Conservation (phyloP, 30 jellyfish, hydroid and myxozoan species). For the Aurelia coerulea region DNA sequence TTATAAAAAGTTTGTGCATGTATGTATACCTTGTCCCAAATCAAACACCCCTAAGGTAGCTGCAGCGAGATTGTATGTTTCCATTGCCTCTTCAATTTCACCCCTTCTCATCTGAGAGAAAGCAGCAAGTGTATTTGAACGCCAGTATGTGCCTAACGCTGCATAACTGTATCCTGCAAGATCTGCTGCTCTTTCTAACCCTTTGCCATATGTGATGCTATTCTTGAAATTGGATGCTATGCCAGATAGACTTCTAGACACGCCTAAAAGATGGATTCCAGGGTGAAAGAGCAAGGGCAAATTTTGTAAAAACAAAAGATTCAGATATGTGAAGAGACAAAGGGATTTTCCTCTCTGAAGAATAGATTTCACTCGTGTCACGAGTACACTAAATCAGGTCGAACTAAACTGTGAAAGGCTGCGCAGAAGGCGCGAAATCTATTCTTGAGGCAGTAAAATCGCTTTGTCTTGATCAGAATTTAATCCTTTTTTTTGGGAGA, state of each 20-base stretch:
- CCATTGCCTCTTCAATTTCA: slow-evolving; percentile 53
- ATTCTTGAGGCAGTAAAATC: no score
- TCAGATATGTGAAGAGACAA: no score
- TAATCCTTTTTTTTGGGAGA: no score
- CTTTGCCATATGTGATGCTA: background rate
- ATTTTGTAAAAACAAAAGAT: no score
- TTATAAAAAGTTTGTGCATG: background rate
- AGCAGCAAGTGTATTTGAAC: slow-evolving; percentile 30
- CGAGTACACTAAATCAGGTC: no score
- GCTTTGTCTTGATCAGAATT: no score
- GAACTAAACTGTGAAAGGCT: no score
- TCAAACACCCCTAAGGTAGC: slow-evolving; percentile 42
- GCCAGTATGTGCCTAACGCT: slow-evolving; percentile 30
- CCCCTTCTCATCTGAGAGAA: slow-evolving; percentile 34
- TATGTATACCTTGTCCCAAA: slow-evolving; percentile 28
- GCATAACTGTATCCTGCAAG: slow-evolving; percentile 31
- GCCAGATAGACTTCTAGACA: background rate
- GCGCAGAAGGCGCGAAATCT: no score
- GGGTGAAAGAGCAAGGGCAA: no score
- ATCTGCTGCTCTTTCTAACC: slow-evolving; percentile 2
- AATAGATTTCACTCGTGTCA: no score
- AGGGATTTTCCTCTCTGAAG: no score
- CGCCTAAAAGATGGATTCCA: background rate
- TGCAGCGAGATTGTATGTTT: slow-evolving; percentile 36
- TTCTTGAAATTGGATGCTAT: background rate